phyloP scores from a whole-genome alignment of 2,797 vertebrate genomes.

The Tamandua tetradactyla region DNA sequence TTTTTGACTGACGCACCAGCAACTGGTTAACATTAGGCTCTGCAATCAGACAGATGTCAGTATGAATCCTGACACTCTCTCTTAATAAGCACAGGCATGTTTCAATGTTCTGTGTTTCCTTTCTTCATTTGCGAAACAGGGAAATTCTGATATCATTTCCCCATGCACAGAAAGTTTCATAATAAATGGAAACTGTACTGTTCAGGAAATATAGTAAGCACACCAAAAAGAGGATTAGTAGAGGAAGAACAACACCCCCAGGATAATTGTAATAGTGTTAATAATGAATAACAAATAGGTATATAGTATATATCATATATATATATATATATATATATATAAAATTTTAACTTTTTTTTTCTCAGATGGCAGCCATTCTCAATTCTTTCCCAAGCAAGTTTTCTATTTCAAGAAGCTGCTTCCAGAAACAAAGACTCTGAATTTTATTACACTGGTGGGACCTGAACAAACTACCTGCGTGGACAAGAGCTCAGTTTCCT shows the following conservation, averaged over 20 bases:
- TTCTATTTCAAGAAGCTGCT: background rate
- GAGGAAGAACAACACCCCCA: background rate
- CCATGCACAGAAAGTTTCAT: background rate
- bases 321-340: no score
- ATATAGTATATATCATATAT: no score
- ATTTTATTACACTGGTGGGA: background rate
- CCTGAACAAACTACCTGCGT: background rate
- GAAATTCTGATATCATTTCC: slow-evolving; percentile 4
- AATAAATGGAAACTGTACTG: background rate
- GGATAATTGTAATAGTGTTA: background rate
- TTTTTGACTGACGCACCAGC: background rate
- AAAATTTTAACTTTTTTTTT: no score
- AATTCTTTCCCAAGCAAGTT: background rate
- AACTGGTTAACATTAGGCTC: background rate
- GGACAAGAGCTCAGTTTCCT: background rate
- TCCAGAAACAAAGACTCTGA: background rate
- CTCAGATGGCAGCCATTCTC: background rate
- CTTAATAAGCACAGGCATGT: background rate
- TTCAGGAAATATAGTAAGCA: background rate
- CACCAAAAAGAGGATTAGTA: background rate
- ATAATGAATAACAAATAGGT: background rate
- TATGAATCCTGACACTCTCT: background rate
- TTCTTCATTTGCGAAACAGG: slow-evolving; percentile 22
- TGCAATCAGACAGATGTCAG: background rate
- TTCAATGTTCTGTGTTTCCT: background rate